phyloP scores from a whole-genome alignment of 1,140 invertebrate genomes.

The Aphaenogaster floridana region DNA sequence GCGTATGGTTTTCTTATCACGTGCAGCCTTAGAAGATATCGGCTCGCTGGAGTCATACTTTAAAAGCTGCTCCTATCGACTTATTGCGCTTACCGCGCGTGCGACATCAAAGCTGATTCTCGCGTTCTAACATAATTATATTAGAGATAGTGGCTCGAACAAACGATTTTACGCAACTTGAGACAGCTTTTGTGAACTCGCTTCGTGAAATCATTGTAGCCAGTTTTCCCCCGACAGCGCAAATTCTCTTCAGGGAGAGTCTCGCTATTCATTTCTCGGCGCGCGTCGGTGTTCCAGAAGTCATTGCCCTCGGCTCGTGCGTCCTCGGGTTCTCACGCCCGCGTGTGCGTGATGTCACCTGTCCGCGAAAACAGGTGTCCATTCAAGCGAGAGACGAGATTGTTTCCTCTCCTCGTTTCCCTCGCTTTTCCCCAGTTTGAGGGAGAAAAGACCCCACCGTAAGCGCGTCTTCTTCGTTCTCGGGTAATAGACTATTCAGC shows the following conservation, averaged over 20 bases:
- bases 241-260: constrained; percentile 6
- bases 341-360: constrained; percentile 74
- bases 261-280: constrained; percentile 64
- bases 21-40: constrained; percentile 13
- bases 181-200: not conserved
- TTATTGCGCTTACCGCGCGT: not conserved
- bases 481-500: constrained; percentile 59
- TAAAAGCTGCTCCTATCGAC: constrained; percentile 1
- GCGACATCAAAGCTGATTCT: constrained; percentile 18
- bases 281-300: constrained; percentile 74
- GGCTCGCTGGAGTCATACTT: not conserved
- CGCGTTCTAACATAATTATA: not conserved
- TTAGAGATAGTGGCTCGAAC: not conserved
- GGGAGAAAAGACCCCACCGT: constrained; percentile 2
- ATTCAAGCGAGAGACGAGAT: constrained; percentile 80
- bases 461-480: constrained; percentile 10
- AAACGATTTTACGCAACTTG: not conserved
- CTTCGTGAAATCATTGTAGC: not conserved
- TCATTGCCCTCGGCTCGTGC: constrained; percentile 77
- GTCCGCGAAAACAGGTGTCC: constrained; percentile 82
- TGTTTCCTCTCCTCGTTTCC: constrained; percentile 65
- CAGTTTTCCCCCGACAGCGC: not conserved
- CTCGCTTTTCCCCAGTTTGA: constrained; percentile 48
- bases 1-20: constrained; percentile 35
- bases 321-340: constrained; percentile 74